Conservation (phyloP, 2,113 vertebrate genomes). For the Elephas maximus region DNA sequence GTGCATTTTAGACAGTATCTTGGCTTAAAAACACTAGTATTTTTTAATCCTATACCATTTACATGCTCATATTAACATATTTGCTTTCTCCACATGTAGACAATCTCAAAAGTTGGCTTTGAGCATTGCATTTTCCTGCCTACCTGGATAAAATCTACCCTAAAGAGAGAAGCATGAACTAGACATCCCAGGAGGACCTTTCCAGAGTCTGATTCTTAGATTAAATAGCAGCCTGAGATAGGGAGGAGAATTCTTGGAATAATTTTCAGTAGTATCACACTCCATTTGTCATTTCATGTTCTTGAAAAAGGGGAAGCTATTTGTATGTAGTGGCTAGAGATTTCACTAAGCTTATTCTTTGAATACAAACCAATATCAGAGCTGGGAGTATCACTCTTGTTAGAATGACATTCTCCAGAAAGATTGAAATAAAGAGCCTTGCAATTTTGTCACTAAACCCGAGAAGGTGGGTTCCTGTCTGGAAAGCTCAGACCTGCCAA, state of each 20-base stretch:
- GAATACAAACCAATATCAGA: no score
- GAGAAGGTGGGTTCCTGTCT: no score
- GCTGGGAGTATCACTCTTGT: no score
- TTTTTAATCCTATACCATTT: not conserved
- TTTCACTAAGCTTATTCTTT: constrained; percentile 36
- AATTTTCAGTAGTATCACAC: not conserved
- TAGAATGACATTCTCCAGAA: no score
- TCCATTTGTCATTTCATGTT: constrained; percentile 59
- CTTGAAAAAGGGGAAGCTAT: constrained; percentile 59
- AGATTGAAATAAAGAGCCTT: no score
- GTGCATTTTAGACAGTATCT: not conserved
- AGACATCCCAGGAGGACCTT: not conserved
- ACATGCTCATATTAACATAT: not conserved
- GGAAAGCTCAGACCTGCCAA: no score
- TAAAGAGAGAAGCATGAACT: not conserved
- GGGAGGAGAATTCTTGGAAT: not conserved
- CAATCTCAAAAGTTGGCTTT: not conserved
- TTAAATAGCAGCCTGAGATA: not conserved
- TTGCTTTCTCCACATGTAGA: not conserved
- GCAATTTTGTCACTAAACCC: no score
- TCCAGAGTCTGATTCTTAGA: not conserved
- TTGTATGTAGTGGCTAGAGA: constrained; percentile 16
- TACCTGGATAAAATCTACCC: not conserved
- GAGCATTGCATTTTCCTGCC: not conserved
- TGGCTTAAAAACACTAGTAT: not conserved